Evolutionary conservation across 2,888 invertebrate genomes (phyloP), one percentile per base, ranked within the genome.

Genomic region (Caenorhabditis doughertyi): DNA sequence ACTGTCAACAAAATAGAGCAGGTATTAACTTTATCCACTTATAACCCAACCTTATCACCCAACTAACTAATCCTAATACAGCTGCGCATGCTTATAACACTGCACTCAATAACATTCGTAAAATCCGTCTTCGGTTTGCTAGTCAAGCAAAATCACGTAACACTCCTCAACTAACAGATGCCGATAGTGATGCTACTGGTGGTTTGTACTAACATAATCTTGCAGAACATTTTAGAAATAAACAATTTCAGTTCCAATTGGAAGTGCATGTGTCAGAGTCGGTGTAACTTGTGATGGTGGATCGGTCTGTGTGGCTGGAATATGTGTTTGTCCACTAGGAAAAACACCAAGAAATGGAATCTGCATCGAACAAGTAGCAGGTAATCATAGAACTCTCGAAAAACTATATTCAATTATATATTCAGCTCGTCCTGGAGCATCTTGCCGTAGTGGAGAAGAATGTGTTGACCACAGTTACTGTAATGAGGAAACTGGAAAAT

Each of bases 1-100:
- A 86, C 64, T 91, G 91, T 73, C 83, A 90, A 47, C 89, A 90
- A 8, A 89, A 90, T n/a, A 85, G 87, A 62, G 88, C 89, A 56
- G 91, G 91, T 91, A 79, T 18, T 42, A 32, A 32, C 9, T 32
- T 32, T 39, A 32, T 23, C 39, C 9, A 11, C 39, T n/a, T 0
- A 29, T 72, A 11, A 60, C 23, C 21, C 13, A 18, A 18, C 3
- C 21, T 42, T 16, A 2, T 42, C 9, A 56, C n/a, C 39, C 5
- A 18, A 42, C 25, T 71, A 70, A 67, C 49, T n/a, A 35, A 18
- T 23, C n/a, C 18, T 27, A 42, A 44, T 65, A 42, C 49, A 74
- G 73, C 73, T 29, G 64, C 56, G 3, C 70, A 32, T 21, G 81
- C 81, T 8, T 81, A 76, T 81, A 81, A 81, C 81, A 71, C 56